phyloP scores from a whole-genome alignment of 1,140 invertebrate genomes.

The Rhopalosiphum maidis region DNA sequence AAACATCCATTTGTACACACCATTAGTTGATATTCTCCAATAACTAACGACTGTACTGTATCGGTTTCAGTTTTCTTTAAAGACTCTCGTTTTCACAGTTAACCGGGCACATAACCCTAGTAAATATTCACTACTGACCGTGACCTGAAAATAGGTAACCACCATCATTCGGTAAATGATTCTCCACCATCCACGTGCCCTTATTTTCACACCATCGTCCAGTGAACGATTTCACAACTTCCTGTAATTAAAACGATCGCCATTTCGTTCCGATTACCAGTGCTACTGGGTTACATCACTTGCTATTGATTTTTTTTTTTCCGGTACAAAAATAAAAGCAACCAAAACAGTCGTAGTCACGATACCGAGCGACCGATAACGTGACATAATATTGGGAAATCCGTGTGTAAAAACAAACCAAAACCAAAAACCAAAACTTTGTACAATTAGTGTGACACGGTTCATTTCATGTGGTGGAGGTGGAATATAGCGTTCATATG shows the following conservation, averaged over 20 bases:
- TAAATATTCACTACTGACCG: conserved; percentile 14
- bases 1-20: background rate
- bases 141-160: conserved; percentile 20
- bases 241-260: conserved; percentile 20
- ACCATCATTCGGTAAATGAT: background rate
- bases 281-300: conserved; percentile 6
- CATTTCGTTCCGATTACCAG: conserved; percentile 52
- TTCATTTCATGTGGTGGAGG: background rate
- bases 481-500: background rate
- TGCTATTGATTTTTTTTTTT: background rate
- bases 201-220: conserved; percentile 13
- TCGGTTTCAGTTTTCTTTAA: conserved; percentile 9
- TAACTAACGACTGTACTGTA: background rate
- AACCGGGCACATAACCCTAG: background rate
- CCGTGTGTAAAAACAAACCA: background rate
- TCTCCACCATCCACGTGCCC: background rate
- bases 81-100: conserved; percentile 2
- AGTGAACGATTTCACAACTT: conserved; percentile 28
- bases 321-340: background rate
- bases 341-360: conserved; percentile 41
- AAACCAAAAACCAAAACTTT: conserved; percentile 48
- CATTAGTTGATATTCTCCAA: background rate
- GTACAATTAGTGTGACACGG: background rate
- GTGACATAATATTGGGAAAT: conserved; percentile 55
- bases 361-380: background rate